Base-by-base conservation (phyloP, 2,113 vertebrate genomes). In the Protobothrops mucrosquamatus region DNA sequence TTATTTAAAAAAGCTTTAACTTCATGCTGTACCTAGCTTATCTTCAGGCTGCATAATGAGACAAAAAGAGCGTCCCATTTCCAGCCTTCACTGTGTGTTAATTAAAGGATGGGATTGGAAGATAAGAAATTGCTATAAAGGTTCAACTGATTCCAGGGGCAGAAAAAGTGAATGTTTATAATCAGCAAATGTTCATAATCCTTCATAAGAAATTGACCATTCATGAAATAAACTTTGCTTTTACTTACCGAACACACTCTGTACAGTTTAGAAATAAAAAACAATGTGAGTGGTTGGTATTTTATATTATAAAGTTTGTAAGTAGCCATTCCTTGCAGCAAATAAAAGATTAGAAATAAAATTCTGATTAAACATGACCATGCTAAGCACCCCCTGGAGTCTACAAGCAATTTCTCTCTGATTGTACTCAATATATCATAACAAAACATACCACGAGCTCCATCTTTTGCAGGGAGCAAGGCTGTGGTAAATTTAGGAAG, bases 51-150 rank as follows among this genome's bases (percentile, higher is more conserved):
- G 92, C 57, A 34, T 52, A 93, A 91, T 34, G 48, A 89, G 93
- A 91, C 20, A 88, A 95, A 34, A 93, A 95, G 20, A 20, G 34
- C 39, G 18, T 39, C 57, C 29, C n/a, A 0, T 52, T 95, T 85
- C 89, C 94, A 96, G 95, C 93, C 39, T 69, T 88, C 61, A 0
- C 2, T 29, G 55, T n/a, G 43, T 93, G 87, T 94, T 96, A 96
- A 96, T 95, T 95, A 94, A 95, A 94, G 92, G 88, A 59, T 97
- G 26, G 85, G 87, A 14, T 22, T 51, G 64, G 85, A 55, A 95
- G 18, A 29, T 89, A 93, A 95, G 94, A 89, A 51, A 95, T 96
- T 93, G 51, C 89, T 94, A 3, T 91, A 91, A 96, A 85, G 87
- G 88, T 95, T 95, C 88, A 90, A 18, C 6, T 93, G 93, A 93